Percentiles rank a stretch among this genome's conserved stretches.
Evolutionary conservation across 1,140 invertebrate genomes (phyloP).

Genomic region (Drosophila hydei): DNA sequence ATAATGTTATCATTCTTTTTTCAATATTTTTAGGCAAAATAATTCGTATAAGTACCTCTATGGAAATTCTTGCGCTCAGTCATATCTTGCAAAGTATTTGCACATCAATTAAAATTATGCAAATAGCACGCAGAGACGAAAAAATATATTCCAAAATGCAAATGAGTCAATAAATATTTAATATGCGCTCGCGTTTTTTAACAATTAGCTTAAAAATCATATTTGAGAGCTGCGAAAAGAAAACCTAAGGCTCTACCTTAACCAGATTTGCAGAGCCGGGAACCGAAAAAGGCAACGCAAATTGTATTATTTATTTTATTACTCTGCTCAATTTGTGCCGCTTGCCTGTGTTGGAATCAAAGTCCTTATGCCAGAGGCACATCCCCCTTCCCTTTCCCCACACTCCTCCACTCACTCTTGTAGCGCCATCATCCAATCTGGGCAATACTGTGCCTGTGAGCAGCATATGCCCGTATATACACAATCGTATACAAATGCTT

Average conservation of each 20-base stretch:
- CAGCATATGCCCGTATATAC: conserved; percentile 9
- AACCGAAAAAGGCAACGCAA: conserved; percentile 15
- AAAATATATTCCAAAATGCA: conserved; percentile 44
- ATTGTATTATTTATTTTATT: conserved; percentile 56
- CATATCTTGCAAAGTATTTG: background rate
- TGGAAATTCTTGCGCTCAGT: background rate
- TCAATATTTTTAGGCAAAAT: background rate
- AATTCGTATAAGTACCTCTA: background rate
- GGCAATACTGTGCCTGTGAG: conserved; percentile 41
- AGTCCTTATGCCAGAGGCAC: conserved; percentile 50
- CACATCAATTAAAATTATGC: conserved; percentile 32
- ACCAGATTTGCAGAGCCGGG: conserved; percentile 18
- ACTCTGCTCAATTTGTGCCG: conserved; percentile 57
- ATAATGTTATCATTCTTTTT: background rate
- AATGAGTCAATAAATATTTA: conserved; percentile 45
- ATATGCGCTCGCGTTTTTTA: conserved; percentile 7
- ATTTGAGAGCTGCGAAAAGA: conserved; percentile 14
- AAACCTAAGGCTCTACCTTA: background rate
- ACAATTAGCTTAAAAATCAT: conserved; percentile 27
- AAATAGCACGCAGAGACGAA: conserved; percentile 20
- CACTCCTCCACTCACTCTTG: background rate
- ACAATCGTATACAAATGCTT: conserved; percentile 53
- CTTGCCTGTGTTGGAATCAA: conserved; percentile 64
- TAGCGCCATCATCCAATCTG: conserved; percentile 56
- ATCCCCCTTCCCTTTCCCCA: background rate